Conservation (phyloP, 2,797 vertebrate genomes). For the Hydrophis major region DNA sequence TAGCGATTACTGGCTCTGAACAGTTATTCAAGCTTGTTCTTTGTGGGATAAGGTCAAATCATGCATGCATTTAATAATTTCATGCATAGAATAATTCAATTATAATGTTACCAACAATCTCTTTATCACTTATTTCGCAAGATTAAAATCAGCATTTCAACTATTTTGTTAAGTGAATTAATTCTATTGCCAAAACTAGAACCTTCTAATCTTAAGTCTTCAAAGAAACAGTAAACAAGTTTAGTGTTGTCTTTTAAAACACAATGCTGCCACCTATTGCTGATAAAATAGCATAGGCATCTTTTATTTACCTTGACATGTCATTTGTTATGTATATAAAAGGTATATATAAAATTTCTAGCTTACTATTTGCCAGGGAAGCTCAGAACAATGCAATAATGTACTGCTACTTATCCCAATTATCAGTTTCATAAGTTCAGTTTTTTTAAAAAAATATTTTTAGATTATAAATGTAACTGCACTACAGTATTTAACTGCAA, state of each 20-base stretch:
- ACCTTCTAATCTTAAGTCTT: not conserved
- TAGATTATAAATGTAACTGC: not conserved
- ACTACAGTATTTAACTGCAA: not conserved
- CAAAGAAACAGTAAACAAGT: not conserved
- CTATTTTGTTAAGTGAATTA: not conserved
- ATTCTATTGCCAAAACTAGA: not conserved
- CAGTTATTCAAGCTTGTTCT: not conserved
- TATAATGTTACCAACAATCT: not conserved
- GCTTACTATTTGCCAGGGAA: not conserved
- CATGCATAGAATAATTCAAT: not conserved
- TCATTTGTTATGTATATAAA: not conserved
- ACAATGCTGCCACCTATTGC: conserved; percentile 27
- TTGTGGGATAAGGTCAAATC: not conserved
- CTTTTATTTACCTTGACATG: not conserved
- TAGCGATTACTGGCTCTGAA: not conserved
- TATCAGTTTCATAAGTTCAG: not conserved
- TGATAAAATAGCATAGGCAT: not conserved
- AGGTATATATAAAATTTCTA: not conserved
- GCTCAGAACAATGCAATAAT: not conserved
- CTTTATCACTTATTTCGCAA: not conserved
- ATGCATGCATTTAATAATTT: not conserved
- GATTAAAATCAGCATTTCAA: not conserved
- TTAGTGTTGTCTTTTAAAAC: not conserved
- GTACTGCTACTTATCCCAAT: not conserved
- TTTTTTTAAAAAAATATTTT: conserved; percentile 8